Percentiles rank a stretch among this genome's conserved stretches.
These are phyloP conservation scores for Pteronura brasiliensis DNA, from an alignment of 2,113 vertebrate species.

Conservation along the genomic window DNA sequence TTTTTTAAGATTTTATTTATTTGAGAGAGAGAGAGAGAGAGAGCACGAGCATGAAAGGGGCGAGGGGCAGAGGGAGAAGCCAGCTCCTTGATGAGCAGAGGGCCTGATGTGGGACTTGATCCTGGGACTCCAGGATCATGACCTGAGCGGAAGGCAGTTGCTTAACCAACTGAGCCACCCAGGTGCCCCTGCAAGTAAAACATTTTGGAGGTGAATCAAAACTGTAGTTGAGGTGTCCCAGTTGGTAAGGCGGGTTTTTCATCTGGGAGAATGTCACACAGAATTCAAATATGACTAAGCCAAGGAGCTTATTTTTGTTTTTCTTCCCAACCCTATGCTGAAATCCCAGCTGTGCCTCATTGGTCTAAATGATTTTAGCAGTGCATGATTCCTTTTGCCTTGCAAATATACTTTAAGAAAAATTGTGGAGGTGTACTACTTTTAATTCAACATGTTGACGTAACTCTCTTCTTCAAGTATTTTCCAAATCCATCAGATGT, in stretches of 20 bases:
- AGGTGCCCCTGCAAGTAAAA: no score
- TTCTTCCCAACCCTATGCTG: neutral
- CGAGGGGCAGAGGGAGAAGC: no score
- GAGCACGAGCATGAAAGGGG: no score
- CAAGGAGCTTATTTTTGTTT: neutral
- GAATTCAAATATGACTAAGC: neutral
- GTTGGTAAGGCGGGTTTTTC: neutral
- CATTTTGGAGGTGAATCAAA: neutral
- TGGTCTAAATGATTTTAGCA: neutral
- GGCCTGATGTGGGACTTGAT: no score
- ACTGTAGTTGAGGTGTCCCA: neutral
- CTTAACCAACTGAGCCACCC: no score
- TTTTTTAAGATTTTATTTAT: no score
- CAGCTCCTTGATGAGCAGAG: no score
- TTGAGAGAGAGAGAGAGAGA: no score
- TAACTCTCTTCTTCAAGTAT: neutral
- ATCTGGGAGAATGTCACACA: neutral
- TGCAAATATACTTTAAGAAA: neutral
- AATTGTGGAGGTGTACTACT: neutral
- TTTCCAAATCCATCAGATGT: neutral
- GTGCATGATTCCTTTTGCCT: neutral
- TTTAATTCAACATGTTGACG: neutral
- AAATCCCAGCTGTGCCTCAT: neutral
- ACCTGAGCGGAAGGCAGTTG: no score
- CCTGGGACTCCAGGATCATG: no score